Evolutionary conservation across 2,797 vertebrate species (phyloP).

Genomic region (Urocyon cinereoargenteus): DNA sequence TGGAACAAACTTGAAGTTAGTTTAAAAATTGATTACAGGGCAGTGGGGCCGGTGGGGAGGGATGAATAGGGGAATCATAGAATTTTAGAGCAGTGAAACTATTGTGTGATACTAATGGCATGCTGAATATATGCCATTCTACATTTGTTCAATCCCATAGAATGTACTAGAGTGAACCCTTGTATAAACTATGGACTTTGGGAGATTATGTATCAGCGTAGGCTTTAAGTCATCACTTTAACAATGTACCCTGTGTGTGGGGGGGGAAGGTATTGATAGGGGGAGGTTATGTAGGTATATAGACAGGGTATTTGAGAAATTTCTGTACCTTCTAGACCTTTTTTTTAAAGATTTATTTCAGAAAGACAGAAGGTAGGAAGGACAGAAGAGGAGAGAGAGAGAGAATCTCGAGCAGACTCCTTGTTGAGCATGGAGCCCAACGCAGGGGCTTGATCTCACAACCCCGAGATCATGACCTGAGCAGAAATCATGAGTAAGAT

Average conservation of each 20-base stretch:
- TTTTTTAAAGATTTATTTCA: neutral
- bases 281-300: neutral
- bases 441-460: neutral
- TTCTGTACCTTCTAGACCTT: neutral
- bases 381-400: neutral
- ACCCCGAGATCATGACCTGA: neutral
- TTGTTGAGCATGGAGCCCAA: neutral
- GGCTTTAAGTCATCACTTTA: neutral
- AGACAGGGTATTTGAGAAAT: neutral
- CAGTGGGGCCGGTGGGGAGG: neutral
- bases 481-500: neutral
- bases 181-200: neutral
- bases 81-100: neutral
- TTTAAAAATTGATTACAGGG: neutral
- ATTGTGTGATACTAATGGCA: neutral
- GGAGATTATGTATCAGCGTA: neutral
- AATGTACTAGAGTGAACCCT: neutral
- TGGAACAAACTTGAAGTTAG: neutral
- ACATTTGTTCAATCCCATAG: neutral
- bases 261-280: neutral
- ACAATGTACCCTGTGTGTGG: neutral
- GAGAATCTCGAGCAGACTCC: neutral
- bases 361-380: neutral
- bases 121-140: neutral
- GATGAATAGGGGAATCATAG: neutral